Conservation (phyloP, 2,888 invertebrate genomes). For the Alviniconcha strummeri region DNA sequence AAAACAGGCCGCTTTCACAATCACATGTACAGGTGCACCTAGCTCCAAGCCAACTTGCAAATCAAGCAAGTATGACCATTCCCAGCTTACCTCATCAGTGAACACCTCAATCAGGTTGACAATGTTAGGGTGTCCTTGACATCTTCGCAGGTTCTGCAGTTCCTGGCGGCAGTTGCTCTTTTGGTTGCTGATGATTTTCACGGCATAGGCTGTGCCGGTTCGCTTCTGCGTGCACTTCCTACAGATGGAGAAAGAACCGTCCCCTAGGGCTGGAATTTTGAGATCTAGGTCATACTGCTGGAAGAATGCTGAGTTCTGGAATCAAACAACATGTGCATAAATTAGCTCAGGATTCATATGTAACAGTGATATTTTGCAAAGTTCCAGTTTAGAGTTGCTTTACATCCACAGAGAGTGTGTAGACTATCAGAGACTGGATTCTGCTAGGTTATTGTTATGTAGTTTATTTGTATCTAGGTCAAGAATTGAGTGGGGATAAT, state of each 20-base stretch:
- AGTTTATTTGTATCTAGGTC: no score
- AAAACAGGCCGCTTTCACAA: no score
- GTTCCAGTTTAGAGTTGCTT: no score
- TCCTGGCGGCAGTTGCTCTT: constrained; percentile 83
- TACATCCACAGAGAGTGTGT: no score
- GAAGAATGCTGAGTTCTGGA: constrained; percentile 89
- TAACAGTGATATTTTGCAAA: no score
- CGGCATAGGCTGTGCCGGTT: constrained; percentile 87
- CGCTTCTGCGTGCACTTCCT: constrained; percentile 84
- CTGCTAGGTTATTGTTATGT: no score
- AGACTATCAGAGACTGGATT: no score
- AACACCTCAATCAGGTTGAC: constrained; percentile 89
- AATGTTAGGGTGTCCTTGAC: constrained; percentile 92
- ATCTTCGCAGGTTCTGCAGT: constrained; percentile 84
- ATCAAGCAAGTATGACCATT: no score
- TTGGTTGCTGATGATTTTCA: constrained; percentile 87
- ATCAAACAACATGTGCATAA: constrained; percentile 38
- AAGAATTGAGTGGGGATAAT: no score
- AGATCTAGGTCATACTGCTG: constrained; percentile 86
- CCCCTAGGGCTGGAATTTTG: constrained; percentile 82
- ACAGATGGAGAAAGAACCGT: constrained; percentile 92
- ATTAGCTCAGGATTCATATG: not conserved
- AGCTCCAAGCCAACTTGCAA: no score
- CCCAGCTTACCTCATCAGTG: constrained; percentile 81
- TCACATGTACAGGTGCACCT: no score